A percentile compares a stretch with the other conserved stretches of the same genome.
These are phyloP conservation scores for Phylloscopus trochilus DNA, from an alignment of 2,113 vertebrate species.

Conservation along the genomic window DNA sequence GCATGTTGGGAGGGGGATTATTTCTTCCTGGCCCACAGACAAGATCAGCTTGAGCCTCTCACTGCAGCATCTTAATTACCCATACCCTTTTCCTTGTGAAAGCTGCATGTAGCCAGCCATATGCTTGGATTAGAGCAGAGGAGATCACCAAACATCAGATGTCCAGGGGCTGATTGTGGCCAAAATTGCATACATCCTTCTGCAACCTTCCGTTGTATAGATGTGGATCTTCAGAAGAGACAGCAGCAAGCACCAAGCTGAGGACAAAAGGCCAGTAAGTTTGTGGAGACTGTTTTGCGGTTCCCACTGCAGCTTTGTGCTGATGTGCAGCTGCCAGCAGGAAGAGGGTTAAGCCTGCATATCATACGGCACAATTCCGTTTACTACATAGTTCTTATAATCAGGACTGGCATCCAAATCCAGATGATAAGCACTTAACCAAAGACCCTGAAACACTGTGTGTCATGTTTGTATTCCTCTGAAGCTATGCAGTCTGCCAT, in stretches of 20 bases:
- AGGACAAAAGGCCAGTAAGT: not conserved
- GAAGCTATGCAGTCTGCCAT: not conserved
- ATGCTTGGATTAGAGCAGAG: not conserved
- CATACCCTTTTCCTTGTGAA: not conserved
- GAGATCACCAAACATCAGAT: not conserved
- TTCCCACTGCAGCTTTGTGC: not conserved
- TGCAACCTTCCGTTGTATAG: not conserved
- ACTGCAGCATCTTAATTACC: not conserved
- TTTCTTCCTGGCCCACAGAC: conserved; percentile 4
- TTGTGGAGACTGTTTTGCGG: not conserved
- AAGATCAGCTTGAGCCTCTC: not conserved
- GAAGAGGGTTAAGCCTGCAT: not conserved
- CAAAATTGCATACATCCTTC: not conserved
- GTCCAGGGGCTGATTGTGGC: not conserved
- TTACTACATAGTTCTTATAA: conserved; percentile 24
- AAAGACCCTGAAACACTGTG: conserved; percentile 24
- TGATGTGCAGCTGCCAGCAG: not conserved
- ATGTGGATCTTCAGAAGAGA: not conserved
- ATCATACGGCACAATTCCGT: not conserved
- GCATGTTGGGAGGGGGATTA: not conserved
- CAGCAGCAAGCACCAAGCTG: not conserved
- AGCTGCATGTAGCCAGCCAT: not conserved
- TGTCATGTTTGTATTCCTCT: not conserved
- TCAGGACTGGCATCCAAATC: conserved; percentile 22
- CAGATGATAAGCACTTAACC: conserved; percentile 31